Conservation (phyloP, 2,797 vertebrate genomes). For the Oreochromis mossambicus region DNA sequence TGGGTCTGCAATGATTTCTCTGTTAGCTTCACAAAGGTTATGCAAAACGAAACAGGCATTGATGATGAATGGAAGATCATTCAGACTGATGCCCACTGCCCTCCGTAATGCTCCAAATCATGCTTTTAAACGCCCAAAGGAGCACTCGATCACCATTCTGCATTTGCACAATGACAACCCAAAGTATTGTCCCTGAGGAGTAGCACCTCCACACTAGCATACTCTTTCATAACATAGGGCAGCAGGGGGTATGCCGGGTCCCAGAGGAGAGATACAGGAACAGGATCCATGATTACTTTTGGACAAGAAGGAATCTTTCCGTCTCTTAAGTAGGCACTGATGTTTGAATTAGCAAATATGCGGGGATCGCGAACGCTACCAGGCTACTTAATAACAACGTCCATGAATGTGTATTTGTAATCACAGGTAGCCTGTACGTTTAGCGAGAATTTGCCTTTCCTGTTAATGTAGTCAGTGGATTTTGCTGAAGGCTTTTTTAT, state of each 20-base stretch:
- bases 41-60: not conserved
- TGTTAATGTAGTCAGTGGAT: not conserved
- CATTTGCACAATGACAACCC: not conserved
- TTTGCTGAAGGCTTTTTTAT: fast-evolving
- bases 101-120: not conserved
- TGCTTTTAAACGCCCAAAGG: not conserved
- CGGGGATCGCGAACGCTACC: fast-evolving
- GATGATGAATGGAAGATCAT: not conserved
- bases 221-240: fast-evolving
- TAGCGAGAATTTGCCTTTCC: fast-evolving
- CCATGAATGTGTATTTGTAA: not conserved
- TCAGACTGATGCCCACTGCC: not conserved
- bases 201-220: not conserved
- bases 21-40: not conserved
- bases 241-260: not conserved
- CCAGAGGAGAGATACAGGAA: not conserved
- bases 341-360: not conserved
- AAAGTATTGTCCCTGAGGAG: not conserved
- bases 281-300: not conserved
- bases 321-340: not conserved
- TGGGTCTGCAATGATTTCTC: not conserved
- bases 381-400: not conserved
- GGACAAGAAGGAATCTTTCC: not conserved
- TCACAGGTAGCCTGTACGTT: fast-evolving
- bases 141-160: not conserved